Evolutionary conservation across 2,113 vertebrate genomes (phyloP).

Genomic region (Stigmatopora nigra): DNA sequence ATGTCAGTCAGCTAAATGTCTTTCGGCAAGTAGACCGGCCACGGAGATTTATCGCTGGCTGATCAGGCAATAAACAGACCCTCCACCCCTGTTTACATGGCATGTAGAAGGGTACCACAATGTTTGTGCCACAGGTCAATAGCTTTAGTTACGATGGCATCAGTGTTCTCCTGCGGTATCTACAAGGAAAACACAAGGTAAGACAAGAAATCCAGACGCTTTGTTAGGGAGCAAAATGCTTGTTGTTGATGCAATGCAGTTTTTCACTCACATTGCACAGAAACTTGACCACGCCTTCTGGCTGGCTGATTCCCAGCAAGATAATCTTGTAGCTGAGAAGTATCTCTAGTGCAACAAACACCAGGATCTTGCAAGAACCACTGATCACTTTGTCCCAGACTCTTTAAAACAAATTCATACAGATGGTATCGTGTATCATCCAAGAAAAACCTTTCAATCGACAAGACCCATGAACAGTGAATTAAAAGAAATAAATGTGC

Average conservation of each 20-base stretch:
- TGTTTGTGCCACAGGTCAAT: constrained; percentile 95
- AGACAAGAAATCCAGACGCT: background rate
- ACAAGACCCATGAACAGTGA: too few species aligned
- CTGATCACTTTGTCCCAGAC: constrained; percentile 99
- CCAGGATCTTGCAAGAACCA: constrained; percentile 95
- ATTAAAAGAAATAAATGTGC: too few species aligned
- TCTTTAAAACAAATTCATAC: constrained; percentile 54
- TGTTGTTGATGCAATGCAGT: background rate
- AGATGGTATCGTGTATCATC: background rate
- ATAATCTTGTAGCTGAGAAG: constrained; percentile 91
- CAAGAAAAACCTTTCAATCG: too few species aligned
- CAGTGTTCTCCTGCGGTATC: constrained; percentile 96
- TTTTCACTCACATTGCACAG: constrained; percentile 81
- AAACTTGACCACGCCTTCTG: constrained; percentile 80
- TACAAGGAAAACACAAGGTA: constrained; percentile 39
- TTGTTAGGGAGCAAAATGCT: background rate
- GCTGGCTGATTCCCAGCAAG: constrained; percentile 77
- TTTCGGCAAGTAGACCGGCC: too few species aligned
- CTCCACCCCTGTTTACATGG: constrained; percentile 56
- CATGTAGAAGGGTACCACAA: constrained; percentile 84
- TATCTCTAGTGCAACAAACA: constrained; percentile 94
- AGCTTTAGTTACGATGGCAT: constrained; percentile 92
- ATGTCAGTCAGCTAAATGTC: too few species aligned
- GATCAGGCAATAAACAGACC: background rate
- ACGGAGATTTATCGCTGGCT: constrained; percentile 4